Evolutionary conservation across 2,113 vertebrate genomes (phyloP).

Genomic region (Daboia siamensis): DNA sequence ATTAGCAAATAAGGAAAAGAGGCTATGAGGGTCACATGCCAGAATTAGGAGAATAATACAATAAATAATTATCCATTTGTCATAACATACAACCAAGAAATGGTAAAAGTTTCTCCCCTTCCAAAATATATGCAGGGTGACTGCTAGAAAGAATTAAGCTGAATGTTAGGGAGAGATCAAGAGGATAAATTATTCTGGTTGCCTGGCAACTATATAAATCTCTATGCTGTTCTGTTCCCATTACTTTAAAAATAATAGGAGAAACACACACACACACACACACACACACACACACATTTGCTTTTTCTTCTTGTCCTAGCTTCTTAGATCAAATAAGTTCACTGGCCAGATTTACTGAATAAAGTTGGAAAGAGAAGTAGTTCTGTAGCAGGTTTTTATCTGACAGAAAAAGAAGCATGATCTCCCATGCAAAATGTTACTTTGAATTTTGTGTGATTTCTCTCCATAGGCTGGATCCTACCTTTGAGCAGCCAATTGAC

Average conservation of each 20-base stretch:
- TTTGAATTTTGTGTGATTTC: not conserved
- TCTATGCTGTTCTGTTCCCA: not conserved
- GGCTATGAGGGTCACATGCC: not conserved
- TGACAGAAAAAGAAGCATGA: not conserved
- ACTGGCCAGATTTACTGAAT: not conserved
- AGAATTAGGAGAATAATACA: not conserved
- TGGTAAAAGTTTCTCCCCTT: not conserved
- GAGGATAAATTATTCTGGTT: not conserved
- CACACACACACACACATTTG: not conserved
- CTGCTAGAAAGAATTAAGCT: not conserved
- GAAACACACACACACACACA: not conserved
- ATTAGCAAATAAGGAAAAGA: not conserved
- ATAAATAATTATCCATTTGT: not conserved
- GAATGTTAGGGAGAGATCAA: not conserved
- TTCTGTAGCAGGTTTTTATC: not conserved
- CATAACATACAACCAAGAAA: not conserved
- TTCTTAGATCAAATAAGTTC: not conserved
- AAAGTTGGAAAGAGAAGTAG: not conserved
- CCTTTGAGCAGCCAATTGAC: not conserved
- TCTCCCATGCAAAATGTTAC: not conserved
- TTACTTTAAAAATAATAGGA: not conserved
- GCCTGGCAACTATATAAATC: not conserved
- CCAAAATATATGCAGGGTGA: not conserved
- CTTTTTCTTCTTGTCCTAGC: not conserved
- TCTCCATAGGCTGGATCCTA: not conserved